Percentiles rank a stretch among this genome's conserved stretches.
Conservation (phyloP, 2,888 invertebrate species). For the Plebejus argus region DNA sequence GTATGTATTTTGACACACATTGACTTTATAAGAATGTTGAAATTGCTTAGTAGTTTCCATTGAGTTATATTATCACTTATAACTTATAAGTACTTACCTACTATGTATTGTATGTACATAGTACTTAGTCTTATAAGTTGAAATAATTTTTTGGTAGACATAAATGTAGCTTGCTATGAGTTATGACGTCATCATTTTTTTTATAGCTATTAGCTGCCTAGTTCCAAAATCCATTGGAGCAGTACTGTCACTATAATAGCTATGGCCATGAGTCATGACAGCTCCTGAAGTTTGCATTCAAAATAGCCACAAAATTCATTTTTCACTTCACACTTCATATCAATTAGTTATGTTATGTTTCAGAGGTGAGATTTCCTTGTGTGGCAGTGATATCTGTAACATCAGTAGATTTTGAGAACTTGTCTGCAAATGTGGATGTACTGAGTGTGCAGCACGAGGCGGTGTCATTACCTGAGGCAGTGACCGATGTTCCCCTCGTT, state of each 20-base stretch:
- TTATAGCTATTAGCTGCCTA: too few species aligned
- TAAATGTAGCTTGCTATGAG: not conserved
- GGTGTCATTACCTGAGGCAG: slow-evolving; percentile 80
- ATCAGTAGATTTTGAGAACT: slow-evolving; percentile 76
- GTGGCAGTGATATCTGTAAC: slow-evolving; percentile 82
- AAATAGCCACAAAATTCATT: not conserved
- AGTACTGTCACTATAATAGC: not conserved
- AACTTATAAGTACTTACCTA: too few species aligned
- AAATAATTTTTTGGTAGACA: not conserved
- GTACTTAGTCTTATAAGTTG: too few species aligned
- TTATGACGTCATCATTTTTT: not conserved
- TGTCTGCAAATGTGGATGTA: slow-evolving; percentile 81
- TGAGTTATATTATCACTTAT: too few species aligned
- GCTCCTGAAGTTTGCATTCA: not conserved
- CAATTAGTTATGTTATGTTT: slow-evolving; percentile 38
- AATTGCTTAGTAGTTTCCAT: not conserved
- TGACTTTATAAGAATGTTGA: not conserved
- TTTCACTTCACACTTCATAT: not conserved
- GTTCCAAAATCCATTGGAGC: not conserved
- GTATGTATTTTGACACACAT: slow-evolving; percentile 49
- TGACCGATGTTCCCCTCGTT: slow-evolving; percentile 80
- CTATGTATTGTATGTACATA: too few species aligned
- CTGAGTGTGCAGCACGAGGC: slow-evolving; percentile 84
- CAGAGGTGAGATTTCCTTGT: slow-evolving; percentile 83
- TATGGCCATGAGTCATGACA: not conserved